Evolutionary conservation across 2,888 invertebrate species (phyloP).

Genomic region (Pterostichus madidus): DNA sequence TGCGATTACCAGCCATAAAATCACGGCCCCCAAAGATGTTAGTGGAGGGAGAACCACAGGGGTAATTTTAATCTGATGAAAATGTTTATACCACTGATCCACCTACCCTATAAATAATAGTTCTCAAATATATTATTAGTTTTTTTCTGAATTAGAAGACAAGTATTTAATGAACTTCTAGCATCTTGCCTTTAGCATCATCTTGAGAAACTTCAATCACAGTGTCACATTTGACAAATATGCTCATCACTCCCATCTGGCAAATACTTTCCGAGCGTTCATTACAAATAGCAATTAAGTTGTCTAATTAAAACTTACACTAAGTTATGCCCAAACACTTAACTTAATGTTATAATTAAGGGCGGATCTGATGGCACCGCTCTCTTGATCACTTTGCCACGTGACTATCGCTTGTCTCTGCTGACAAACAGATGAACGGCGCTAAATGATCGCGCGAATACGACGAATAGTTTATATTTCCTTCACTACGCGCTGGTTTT

Average conservation of each 20-base stretch:
- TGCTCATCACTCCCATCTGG: constrained; percentile 28
- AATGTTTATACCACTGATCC: too few relatives aligned
- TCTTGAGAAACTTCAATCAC: not conserved
- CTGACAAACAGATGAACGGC: constrained; percentile 64
- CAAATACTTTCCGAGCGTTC: constrained; percentile 53
- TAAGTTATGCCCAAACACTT: constrained; percentile 65
- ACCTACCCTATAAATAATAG: too few relatives aligned
- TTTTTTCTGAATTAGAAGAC: too few relatives aligned
- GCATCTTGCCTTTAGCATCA: too few relatives aligned
- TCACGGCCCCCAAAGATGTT: too few relatives aligned
- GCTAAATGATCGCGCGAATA: constrained; percentile 47
- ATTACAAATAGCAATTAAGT: constrained; percentile 65
- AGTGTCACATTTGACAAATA: constrained; percentile 42
- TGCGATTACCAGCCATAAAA: too few relatives aligned
- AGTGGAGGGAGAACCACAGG: too few relatives aligned
- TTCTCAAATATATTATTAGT: too few relatives aligned
- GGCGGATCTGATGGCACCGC: constrained; percentile 36
- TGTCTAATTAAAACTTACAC: constrained; percentile 65
- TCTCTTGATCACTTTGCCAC: not conserved
- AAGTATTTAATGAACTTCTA: too few relatives aligned
- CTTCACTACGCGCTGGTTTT: constrained; percentile 16
- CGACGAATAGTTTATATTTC: constrained; percentile 62
- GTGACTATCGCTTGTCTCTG: constrained; percentile 15
- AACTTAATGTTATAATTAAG: constrained; percentile 67
- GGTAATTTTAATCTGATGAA: too few relatives aligned